These are phyloP conservation scores for Tadarida brasiliensis DNA, from an alignment of 2,797 vertebrate species.

Conservation along the genomic window DNA sequence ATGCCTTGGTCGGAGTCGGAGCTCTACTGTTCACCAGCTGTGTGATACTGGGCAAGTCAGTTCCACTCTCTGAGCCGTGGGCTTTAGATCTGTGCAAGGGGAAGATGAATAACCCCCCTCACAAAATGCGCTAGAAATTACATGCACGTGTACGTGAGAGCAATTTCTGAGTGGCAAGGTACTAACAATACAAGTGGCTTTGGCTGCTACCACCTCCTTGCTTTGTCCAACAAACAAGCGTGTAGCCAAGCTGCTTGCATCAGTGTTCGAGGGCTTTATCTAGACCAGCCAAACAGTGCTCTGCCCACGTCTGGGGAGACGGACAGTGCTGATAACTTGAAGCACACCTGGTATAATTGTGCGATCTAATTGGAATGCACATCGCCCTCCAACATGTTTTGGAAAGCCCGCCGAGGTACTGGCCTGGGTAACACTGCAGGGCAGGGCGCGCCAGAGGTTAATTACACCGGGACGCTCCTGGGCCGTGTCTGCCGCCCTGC, in stretches of 20 bases:
- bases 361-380: slow-evolving; percentile 53
- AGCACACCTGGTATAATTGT: slow-evolving; percentile 49
- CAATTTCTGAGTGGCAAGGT: slow-evolving; percentile 40
- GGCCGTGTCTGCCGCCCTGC: background rate
- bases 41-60: background rate
- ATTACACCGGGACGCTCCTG: slow-evolving; percentile 37
- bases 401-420: slow-evolving; percentile 18
- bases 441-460: slow-evolving; percentile 52
- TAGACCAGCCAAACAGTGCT: background rate
- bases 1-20: background rate
- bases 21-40: background rate
- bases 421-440: background rate
- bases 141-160: background rate
- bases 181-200: background rate
- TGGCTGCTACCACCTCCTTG: background rate
- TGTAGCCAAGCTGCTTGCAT: background rate
- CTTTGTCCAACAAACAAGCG: slow-evolving; percentile 31
- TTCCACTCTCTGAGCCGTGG: background rate
- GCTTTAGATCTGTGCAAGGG: background rate
- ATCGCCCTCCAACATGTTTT: background rate
- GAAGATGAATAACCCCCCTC: background rate
- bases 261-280: slow-evolving; percentile 28
- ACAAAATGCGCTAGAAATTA: background rate
- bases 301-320: background rate
- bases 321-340: slow-evolving; percentile 55